Percentiles rank a stretch among this genome's conserved stretches.
Conservation (phyloP, 2,113 vertebrate species). For the Dipodomys ordii region DNA sequence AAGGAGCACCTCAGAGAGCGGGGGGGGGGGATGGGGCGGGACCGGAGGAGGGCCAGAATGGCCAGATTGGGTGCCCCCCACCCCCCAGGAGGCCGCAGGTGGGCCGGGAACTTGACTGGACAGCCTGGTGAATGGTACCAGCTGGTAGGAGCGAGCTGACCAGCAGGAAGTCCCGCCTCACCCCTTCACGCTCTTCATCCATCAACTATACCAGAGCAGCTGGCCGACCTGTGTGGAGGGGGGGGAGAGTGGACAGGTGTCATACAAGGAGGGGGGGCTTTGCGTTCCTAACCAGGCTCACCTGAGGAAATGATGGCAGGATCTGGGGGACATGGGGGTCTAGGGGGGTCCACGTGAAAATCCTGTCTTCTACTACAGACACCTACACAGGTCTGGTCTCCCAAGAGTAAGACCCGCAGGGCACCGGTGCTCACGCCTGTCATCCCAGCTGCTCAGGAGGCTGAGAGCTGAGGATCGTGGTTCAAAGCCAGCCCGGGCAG, state of each 20-base stretch:
- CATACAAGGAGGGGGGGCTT: neutral
- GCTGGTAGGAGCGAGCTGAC: constrained; percentile 45
- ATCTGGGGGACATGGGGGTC: too few species aligned
- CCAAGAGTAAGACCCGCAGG: too few species aligned
- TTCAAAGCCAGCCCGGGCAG: too few species aligned
- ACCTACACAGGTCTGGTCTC: too few species aligned
- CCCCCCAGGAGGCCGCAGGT: constrained; percentile 17
- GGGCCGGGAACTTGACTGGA: neutral
- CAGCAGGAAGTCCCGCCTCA: neutral
- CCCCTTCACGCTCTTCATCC: neutral
- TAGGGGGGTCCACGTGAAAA: neutral
- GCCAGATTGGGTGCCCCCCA: constrained; percentile 47
- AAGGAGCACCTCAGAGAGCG: neutral
- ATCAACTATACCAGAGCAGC: constrained; percentile 33
- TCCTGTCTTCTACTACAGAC: too few species aligned
- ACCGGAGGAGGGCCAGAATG: neutral
- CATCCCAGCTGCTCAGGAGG: too few species aligned
- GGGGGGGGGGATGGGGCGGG: too few species aligned
- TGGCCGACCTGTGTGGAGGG: constrained; percentile 15
- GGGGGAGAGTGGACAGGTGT: neutral
- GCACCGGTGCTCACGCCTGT: too few species aligned
- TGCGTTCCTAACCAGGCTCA: neutral
- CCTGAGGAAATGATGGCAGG: neutral
- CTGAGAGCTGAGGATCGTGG: too few species aligned
- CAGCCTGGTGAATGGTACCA: constrained; percentile 26